Evolutionary conservation across 2,113 vertebrate species (phyloP).

Genomic region (Gnathonemus longibarbis): DNA sequence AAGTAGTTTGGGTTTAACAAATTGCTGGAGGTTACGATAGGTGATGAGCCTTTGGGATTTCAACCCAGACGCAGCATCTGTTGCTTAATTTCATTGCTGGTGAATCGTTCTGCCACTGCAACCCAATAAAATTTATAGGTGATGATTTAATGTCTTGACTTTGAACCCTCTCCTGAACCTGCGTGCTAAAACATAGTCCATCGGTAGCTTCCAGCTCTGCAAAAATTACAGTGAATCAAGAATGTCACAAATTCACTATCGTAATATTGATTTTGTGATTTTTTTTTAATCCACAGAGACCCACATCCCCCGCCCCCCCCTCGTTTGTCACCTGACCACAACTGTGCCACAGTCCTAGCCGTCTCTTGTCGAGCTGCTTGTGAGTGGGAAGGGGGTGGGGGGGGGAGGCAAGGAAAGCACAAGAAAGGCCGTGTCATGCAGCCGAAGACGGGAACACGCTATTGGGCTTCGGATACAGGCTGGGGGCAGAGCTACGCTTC

Average conservation of each 20-base stretch:
- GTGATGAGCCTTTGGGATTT: neutral
- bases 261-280: neutral
- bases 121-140: neutral
- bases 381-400: slow-evolving; percentile 7
- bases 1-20: neutral
- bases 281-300: neutral
- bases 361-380: neutral
- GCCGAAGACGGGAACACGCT: neutral
- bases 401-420: slow-evolving; percentile 21
- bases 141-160: neutral
- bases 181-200: neutral
- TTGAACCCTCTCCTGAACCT: neutral
- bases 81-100: neutral
- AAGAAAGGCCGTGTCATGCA: neutral
- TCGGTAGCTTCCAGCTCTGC: neutral
- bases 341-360: neutral
- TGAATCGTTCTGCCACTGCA: slow-evolving; percentile 19
- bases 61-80: neutral
- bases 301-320: too few relatives aligned
- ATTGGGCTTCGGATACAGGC: neutral
- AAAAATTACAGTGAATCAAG: neutral
- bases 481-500: neutral
- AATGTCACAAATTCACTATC: neutral
- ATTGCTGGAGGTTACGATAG: neutral
- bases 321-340: neutral